A percentile compares a stretch with the other conserved stretches of the same genome.
These are phyloP conservation scores for Limenitis camilla DNA, from an alignment of 2,888 invertebrate genomes.

Conservation along the genomic window DNA sequence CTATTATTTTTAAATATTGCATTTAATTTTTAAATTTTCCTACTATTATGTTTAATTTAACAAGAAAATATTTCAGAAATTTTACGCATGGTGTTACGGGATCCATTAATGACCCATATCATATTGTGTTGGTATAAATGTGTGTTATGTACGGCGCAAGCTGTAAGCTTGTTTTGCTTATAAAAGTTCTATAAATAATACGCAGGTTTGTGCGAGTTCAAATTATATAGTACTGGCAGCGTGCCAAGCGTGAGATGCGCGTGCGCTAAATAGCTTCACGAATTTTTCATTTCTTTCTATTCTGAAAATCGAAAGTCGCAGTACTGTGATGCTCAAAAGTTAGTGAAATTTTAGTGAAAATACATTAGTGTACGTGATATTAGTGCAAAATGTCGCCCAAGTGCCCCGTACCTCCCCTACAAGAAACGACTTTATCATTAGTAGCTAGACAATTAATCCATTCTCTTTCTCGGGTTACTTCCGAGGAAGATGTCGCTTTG, in stretches of 20 bases:
- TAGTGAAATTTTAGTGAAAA: slow-evolving; percentile 20
- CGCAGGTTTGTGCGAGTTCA: slow-evolving; percentile 52
- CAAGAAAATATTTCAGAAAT: neutral
- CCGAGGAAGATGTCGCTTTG: slow-evolving; percentile 73
- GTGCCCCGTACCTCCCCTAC: slow-evolving; percentile 74
- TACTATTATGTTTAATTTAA: neutral
- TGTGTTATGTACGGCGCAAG: slow-evolving; percentile 34
- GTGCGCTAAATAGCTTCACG: slow-evolving; percentile 56
- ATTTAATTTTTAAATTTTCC: neutral
- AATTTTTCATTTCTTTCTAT: slow-evolving; percentile 60
- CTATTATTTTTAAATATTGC: no score
- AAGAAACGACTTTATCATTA: slow-evolving; percentile 74
- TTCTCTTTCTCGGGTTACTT: slow-evolving; percentile 76
- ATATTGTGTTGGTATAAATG: slow-evolving; percentile 10
- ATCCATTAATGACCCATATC: neutral
- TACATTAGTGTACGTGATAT: slow-evolving; percentile 40
- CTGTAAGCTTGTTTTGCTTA: slow-evolving; percentile 61
- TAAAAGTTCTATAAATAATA: slow-evolving; percentile 68
- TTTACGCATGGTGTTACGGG: neutral
- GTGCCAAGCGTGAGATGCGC: slow-evolving; percentile 51
- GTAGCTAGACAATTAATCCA: slow-evolving; percentile 78
- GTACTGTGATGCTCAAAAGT: slow-evolving; percentile 51
- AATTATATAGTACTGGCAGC: slow-evolving; percentile 64
- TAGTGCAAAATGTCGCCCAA: slow-evolving; percentile 76
- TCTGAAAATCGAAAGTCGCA: slow-evolving; percentile 46